phyloP scores from a whole-genome alignment of 2,113 vertebrate species.

The Scophthalmus maximus region DNA sequence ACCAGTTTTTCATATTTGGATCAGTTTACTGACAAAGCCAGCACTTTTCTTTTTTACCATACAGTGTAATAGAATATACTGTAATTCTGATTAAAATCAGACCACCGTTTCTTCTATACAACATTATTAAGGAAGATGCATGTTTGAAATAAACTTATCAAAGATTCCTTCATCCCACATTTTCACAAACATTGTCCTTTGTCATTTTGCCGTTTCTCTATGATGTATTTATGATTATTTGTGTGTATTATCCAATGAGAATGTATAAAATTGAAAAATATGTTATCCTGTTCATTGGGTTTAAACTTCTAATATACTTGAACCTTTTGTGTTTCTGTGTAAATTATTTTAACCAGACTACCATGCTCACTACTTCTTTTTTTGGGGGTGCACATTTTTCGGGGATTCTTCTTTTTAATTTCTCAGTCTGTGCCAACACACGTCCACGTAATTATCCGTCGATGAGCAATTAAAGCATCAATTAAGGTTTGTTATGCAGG shows the following conservation, averaged over 20 bases:
- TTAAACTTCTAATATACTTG: not conserved
- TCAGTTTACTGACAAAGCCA: too few relatives aligned
- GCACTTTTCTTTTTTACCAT: too few relatives aligned
- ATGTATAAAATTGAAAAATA: too few relatives aligned
- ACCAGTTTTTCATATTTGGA: too few relatives aligned
- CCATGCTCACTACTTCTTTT: constrained; percentile 21
- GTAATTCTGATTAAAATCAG: too few relatives aligned
- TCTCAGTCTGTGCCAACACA: constrained; percentile 46
- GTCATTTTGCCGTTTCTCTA: not conserved
- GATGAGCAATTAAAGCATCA: constrained; percentile 69
- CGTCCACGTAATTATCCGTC: constrained; percentile 66
- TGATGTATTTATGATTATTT: not conserved
- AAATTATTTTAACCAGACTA: constrained; percentile 22
- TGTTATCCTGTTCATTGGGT: not conserved
- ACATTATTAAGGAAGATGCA: too few relatives aligned
- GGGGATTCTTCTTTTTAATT: constrained; percentile 72
- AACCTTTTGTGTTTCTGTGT: constrained; percentile 12
- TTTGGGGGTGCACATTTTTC: constrained; percentile 56
- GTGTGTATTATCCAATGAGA: too few relatives aligned
- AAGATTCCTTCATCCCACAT: not conserved
- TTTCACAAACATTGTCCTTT: not conserved
- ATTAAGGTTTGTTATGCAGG: constrained; percentile 60
- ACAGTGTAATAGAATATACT: too few relatives aligned
- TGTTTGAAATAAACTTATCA: not conserved
- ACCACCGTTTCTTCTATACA: too few relatives aligned